Conservation (phyloP, 2,113 vertebrate species). For the Charadrius vociferus region DNA sequence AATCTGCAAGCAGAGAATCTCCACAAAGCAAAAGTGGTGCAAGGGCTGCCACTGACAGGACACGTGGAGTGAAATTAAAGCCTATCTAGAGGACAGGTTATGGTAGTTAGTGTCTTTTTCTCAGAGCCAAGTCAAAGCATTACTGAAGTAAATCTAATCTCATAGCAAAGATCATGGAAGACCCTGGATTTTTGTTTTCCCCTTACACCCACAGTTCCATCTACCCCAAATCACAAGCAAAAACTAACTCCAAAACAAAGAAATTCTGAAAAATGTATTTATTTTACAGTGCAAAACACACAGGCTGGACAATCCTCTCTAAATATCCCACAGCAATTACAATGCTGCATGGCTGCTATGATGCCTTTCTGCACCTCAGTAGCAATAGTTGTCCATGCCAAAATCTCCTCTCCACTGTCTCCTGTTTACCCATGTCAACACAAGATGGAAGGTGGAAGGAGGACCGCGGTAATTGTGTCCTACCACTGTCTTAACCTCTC, state of each 20-base stretch:
- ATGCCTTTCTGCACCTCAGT: background rate
- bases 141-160: background rate
- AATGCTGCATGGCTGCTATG: background rate
- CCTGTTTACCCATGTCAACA: background rate
- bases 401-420: background rate
- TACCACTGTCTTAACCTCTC: background rate
- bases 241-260: background rate
- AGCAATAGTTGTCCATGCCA: background rate
- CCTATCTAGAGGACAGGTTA: background rate
- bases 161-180: background rate
- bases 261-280: background rate
- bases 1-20: background rate
- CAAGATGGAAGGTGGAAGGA: background rate
- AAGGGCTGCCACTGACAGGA: background rate
- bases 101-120: background rate
- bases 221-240: background rate
- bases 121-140: background rate
- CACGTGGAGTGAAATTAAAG: background rate
- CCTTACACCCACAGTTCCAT: background rate
- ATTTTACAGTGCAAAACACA: background rate
- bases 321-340: background rate
- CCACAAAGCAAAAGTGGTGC: background rate
- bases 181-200: background rate
- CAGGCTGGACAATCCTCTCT: background rate
- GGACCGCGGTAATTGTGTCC: background rate